Base-by-base conservation (phyloP, 2,888 invertebrate species). In the Apeira syringaria region DNA sequence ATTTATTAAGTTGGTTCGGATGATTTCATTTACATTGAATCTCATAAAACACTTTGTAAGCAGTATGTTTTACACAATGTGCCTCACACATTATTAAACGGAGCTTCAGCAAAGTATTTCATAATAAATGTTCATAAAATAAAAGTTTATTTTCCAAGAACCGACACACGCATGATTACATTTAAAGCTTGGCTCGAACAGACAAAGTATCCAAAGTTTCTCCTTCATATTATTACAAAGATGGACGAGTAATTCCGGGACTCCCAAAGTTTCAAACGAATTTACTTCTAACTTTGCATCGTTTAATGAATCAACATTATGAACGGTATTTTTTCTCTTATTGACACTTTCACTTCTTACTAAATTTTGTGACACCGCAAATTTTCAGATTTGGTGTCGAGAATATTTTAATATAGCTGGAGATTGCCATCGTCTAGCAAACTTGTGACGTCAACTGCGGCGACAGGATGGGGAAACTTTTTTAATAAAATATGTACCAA, bases 401-500 rank as follows among this genome's bases (percentile, higher is more conserved):
- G 74, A 74, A 73, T 74, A 67, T 73, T 74, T 78, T 76, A 80
- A 80, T 78, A 81, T 74, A 75, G 60, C 69, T 61, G 61, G 53
- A 68, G 68, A 78, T 74, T 68, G 71, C 57, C 47, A 48, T 39
- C 44, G 34, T 39, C 47, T 58, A 37, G 50, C 40, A 38, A 68
- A 68, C 64, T 66, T 66, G 64, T 56, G 58, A 69, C 67, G 63
- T 58, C 57, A 58, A 61, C 68, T 63, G 68, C 60, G 74, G 72
- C 70, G 76, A 74, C 74, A 69, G 56, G 70, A 78, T 67, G 67
- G 56, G 61, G 40, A 67, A 81, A 82, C 64, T 81, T 81, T 82
- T 83, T 81, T 81, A 83, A 81, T 82, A 81, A 77, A 79, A 81
- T 73, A 77, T 75, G 70, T 74, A 70, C 67, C 51, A 40, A 38